Conservation (phyloP, 2,797 vertebrate species). For the Cossypha polioptera region DNA sequence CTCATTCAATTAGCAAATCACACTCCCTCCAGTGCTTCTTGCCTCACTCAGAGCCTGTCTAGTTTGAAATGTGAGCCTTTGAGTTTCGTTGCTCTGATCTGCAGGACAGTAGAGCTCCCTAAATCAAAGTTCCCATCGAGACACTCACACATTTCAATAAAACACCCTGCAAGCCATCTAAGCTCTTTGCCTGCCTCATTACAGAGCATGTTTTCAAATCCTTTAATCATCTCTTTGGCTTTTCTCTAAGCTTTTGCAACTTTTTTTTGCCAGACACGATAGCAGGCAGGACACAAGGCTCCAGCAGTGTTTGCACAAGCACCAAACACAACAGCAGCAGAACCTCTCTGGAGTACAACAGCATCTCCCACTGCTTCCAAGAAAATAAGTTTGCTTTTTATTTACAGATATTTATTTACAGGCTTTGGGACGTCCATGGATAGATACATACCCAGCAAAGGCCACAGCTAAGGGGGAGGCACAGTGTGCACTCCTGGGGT, state of each 20-base stretch:
- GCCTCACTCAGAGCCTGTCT: neutral
- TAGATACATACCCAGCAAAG: neutral
- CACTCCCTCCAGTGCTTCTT: neutral
- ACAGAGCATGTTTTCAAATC: neutral
- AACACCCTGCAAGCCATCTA: neutral
- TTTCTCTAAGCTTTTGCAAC: conserved; percentile 35
- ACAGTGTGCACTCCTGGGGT: neutral
- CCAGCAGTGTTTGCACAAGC: neutral
- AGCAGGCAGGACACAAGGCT: neutral
- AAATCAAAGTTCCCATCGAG: neutral
- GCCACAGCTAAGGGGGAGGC: neutral
- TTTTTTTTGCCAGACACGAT: neutral
- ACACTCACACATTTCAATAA: neutral
- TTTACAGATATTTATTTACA: neutral
- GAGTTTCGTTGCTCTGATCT: neutral
- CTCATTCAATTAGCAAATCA: neutral
- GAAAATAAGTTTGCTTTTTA: neutral
- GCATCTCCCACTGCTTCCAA: neutral
- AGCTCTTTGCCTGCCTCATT: neutral
- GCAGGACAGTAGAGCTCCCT: neutral
- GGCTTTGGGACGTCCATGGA: neutral
- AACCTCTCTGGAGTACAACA: neutral
- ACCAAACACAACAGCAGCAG: neutral
- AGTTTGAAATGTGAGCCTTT: neutral
- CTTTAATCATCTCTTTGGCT: conserved; percentile 15